A percentile compares a stretch with the other conserved stretches of the same genome.
Conservation (phyloP, 2,888 invertebrate species). For the Chloroclysta siterata region DNA sequence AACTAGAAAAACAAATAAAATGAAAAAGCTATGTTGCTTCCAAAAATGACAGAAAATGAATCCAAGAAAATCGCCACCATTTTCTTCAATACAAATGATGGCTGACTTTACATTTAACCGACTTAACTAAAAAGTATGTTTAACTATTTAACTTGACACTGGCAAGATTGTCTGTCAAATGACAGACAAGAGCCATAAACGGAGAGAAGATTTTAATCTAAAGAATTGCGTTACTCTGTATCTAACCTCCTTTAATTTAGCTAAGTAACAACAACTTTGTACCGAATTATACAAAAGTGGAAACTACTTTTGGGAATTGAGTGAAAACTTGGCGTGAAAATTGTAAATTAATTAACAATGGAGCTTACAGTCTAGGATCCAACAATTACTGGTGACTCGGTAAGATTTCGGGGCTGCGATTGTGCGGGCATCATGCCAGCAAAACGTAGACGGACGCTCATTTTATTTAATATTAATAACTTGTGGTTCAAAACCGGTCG, state of each 20-base stretch:
- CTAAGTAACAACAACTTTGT: conserved; percentile 22
- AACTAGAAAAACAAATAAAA: too few relatives aligned
- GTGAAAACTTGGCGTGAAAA: conserved; percentile 68
- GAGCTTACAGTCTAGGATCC: conserved; percentile 56
- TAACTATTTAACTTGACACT: too few relatives aligned
- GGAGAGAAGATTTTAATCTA: too few relatives aligned
- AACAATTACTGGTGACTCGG: conserved; percentile 60
- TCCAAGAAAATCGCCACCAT: too few relatives aligned
- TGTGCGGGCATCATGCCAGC: conserved; percentile 70
- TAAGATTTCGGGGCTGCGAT: conserved; percentile 66
- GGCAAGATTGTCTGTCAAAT: conserved; percentile 3
- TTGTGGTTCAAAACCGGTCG: neutral
- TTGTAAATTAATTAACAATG: conserved; percentile 80
- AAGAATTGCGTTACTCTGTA: too few relatives aligned
- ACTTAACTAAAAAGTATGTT: too few relatives aligned
- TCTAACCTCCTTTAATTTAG: conserved; percentile 18
- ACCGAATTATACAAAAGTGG: conserved; percentile 29
- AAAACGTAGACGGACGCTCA: conserved; percentile 53
- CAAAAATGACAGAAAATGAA: too few relatives aligned
- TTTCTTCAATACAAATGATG: too few relatives aligned
- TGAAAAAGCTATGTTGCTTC: too few relatives aligned
- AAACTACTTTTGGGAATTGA: conserved; percentile 45
- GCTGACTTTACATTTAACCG: too few relatives aligned
- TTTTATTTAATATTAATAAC: conserved; percentile 70
- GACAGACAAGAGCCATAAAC: too few relatives aligned